Conservation (phyloP, 2,888 invertebrate species). For the Isoperla grammatica region DNA sequence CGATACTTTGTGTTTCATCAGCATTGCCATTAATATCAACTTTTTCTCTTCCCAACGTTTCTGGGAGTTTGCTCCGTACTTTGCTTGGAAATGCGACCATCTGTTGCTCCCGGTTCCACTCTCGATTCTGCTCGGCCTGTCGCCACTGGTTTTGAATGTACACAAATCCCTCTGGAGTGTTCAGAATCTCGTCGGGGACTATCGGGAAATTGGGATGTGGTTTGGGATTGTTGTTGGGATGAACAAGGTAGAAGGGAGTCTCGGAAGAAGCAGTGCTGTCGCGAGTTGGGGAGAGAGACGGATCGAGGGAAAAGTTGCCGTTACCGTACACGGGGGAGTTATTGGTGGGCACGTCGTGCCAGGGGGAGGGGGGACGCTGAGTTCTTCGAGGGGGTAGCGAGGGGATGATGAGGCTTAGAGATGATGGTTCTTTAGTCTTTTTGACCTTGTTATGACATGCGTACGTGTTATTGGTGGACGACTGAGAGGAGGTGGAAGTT, state of each 20-base stretch:
- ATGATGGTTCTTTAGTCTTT: neutral
- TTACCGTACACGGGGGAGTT: slow-evolving; percentile 33
- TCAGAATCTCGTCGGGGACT: slow-evolving; percentile 22
- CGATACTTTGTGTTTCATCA: too few relatives aligned
- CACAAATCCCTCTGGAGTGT: slow-evolving; percentile 26
- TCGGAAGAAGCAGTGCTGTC: too few relatives aligned
- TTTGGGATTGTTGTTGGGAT: too few relatives aligned
- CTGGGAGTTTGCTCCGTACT: too few relatives aligned
- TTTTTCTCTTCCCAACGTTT: too few relatives aligned
- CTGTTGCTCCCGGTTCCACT: slow-evolving; percentile 8
- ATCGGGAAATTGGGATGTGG: neutral
- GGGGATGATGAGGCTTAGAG: neutral
- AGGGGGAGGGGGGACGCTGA: slow-evolving; percentile 33
- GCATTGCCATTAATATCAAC: too few relatives aligned
- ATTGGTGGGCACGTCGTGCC: slow-evolving; percentile 39
- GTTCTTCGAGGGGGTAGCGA: slow-evolving; percentile 21
- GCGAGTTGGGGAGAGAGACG: too few relatives aligned
- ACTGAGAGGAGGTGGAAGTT: too few relatives aligned
- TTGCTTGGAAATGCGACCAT: slow-evolving; percentile 8
- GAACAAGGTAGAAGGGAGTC: too few relatives aligned
- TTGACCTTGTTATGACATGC: neutral
- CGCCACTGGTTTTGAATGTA: slow-evolving; percentile 24
- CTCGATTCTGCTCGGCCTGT: slow-evolving; percentile 16
- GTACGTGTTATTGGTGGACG: neutral
- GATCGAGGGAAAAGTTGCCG: too few relatives aligned